These are phyloP conservation scores for Myrmophylax atrothorax DNA, from an alignment of 2,113 vertebrate genomes.

Conservation along the genomic window DNA sequence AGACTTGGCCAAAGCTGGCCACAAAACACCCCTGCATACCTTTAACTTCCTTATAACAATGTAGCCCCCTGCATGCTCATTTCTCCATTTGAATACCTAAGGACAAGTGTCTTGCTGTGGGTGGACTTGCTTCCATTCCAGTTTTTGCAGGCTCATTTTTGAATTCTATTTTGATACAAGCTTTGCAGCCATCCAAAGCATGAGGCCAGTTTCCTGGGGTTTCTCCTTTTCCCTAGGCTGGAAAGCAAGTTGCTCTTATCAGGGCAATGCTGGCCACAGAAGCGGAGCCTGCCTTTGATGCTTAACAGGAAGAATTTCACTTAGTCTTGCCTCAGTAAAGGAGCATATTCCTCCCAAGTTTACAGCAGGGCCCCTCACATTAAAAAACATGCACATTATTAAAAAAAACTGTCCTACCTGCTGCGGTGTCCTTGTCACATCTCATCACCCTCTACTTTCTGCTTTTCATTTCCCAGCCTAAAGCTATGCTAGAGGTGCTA, in stretches of 20 bases:
- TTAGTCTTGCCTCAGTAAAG: neutral
- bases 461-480: neutral
- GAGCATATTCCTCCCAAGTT: neutral
- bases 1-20: neutral
- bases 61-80: neutral
- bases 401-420: neutral
- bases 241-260: neutral
- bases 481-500: accelerated
- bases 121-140: neutral
- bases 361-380: neutral
- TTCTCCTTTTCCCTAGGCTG: neutral
- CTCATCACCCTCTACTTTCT: neutral
- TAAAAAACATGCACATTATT: neutral
- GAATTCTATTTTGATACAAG: neutral
- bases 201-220: neutral
- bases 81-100: neutral
- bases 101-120: neutral
- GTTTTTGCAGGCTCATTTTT: neutral
- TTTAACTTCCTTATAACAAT: neutral
- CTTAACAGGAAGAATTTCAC: neutral
- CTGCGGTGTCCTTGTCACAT: neutral
- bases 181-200: neutral
- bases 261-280: neutral
- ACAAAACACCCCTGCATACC: neutral
- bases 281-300: neutral